phyloP scores from a whole-genome alignment of 2,888 invertebrate species.

The Monopis laevigella region DNA sequence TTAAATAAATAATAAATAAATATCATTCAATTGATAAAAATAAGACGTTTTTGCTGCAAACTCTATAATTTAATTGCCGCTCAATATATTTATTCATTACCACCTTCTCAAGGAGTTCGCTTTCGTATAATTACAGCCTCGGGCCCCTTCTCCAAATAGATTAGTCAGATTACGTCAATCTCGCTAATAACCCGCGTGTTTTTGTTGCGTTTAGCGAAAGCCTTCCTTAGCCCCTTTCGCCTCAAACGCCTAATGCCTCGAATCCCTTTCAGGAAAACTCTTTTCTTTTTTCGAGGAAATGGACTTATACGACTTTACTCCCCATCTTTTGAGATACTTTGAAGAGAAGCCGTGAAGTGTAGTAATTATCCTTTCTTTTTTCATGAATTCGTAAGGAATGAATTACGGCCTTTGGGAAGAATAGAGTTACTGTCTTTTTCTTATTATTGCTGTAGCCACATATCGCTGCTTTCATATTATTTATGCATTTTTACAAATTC shows the following conservation, averaged over 20 bases:
- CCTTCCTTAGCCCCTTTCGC: constrained; percentile 49
- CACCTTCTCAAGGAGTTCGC: background rate
- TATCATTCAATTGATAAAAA: too few relatives aligned
- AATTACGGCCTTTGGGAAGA: too few relatives aligned
- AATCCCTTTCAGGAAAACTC: constrained; percentile 57
- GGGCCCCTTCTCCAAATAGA: constrained; percentile 57
- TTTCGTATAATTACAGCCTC: background rate
- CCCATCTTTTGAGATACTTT: constrained; percentile 53
- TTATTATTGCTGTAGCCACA: too few relatives aligned
- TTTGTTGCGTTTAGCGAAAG: constrained; percentile 62
- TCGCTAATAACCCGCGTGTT: constrained; percentile 64
- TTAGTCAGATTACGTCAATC: constrained; percentile 68
- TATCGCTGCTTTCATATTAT: too few relatives aligned
- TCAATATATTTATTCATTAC: too few relatives aligned
- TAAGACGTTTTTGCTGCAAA: too few relatives aligned
- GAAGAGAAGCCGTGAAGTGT: constrained; percentile 57
- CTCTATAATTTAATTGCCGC: too few relatives aligned
- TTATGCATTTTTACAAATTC: too few relatives aligned
- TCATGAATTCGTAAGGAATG: constrained; percentile 22
- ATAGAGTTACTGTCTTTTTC: too few relatives aligned
- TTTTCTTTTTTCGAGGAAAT: constrained; percentile 51
- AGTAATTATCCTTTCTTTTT: constrained; percentile 47
- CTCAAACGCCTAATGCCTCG: constrained; percentile 35
- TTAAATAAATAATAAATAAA: too few relatives aligned
- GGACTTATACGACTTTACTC: constrained; percentile 61